phyloP scores from a whole-genome alignment of 2,888 invertebrate genomes.

The Candidula unifasciata region DNA sequence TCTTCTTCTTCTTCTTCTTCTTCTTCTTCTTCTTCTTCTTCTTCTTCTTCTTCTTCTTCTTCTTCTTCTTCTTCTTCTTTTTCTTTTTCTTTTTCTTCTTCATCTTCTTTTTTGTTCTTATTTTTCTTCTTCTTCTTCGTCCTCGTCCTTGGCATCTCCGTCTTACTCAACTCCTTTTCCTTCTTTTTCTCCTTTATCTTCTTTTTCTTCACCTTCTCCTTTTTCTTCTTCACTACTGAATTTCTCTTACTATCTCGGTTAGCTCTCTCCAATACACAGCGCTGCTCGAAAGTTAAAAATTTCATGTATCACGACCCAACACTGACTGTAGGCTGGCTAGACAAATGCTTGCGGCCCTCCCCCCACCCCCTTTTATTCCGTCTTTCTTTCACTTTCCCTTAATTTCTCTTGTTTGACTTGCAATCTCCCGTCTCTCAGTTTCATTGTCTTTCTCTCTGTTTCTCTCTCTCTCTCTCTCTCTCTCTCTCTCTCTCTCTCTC shows the following conservation, averaged over 20 bases:
- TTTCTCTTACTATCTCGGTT: background rate
- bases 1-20: background rate
- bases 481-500: constrained; percentile 41
- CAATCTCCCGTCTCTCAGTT: no score
- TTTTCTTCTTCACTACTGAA: background rate
- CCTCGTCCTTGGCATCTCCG: background rate
- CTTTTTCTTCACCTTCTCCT: background rate
- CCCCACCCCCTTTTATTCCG: no score
- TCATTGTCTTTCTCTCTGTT: no score
- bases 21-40: background rate
- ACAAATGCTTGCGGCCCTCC: no score
- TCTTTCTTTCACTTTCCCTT: no score
- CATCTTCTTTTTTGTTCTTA: background rate
- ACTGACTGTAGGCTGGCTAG: no score
- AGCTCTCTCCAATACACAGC: background rate
- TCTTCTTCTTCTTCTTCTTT: background rate
- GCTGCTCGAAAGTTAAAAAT: no score
- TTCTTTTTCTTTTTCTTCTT: background rate
- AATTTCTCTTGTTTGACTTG: no score
- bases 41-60: background rate
- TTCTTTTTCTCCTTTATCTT: background rate
- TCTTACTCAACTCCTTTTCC: background rate
- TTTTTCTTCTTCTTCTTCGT: background rate
- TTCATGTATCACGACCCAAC: no score
- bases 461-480: no score